Conservation (phyloP, 2,888 invertebrate genomes). For the Drosophila histrio region DNA sequence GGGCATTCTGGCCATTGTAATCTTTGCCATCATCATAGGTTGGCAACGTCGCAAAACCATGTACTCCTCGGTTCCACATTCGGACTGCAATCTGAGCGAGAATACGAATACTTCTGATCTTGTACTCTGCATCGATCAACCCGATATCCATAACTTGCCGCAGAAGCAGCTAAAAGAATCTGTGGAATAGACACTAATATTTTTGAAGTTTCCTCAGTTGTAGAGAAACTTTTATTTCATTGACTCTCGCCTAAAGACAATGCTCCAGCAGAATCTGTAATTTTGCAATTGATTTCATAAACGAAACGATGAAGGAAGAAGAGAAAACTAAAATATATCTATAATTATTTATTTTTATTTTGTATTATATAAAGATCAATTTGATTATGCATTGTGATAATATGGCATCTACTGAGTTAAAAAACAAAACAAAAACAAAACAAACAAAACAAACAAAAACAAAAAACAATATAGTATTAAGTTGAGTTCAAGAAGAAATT, state of each 20-base stretch:
- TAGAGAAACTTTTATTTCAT: not conserved
- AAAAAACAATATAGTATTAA: constrained; percentile 25
- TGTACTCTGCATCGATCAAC: constrained; percentile 7
- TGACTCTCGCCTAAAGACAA: constrained; percentile 46
- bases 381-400: constrained; percentile 53
- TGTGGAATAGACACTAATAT: constrained; percentile 21
- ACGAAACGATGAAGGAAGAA: not conserved
- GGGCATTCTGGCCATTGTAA: not conserved
- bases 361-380: constrained; percentile 23
- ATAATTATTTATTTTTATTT: constrained; percentile 46
- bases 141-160: not conserved
- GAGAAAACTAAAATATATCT: constrained; percentile 14
- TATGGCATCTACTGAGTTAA: constrained; percentile 28
- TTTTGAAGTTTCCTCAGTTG: not conserved
- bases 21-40: not conserved
- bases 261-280: constrained; percentile 43
- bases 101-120: constrained; percentile 28
- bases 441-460: constrained; percentile 5
- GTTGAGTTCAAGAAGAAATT: constrained; percentile 12
- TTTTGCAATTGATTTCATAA: constrained; percentile 37
- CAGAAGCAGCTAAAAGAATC: constrained; percentile 28
- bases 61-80: constrained; percentile 78
- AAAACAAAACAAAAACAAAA: constrained; percentile 12
- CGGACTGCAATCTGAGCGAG: constrained; percentile 75
- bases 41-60: constrained; percentile 40